Evolutionary conservation across 2,797 vertebrate genomes (phyloP), one percentile per base, ranked within the genome.

Genomic region (Oreochromis grahami): DNA sequence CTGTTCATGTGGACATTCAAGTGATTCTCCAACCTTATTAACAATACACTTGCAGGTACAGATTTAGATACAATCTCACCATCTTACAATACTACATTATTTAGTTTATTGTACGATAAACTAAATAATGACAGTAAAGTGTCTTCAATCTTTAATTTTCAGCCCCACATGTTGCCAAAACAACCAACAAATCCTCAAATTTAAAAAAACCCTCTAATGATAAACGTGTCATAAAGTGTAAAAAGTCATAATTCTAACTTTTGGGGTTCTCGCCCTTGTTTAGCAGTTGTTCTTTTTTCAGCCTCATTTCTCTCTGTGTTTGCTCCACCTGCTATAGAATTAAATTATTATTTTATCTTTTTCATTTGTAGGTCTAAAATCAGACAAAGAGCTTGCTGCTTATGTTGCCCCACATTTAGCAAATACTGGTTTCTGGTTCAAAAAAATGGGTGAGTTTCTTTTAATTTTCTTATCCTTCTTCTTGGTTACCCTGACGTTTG

Each of bases 391-490:
- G 84, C 93, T 97, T 26, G 95, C 95, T 92, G 94, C 91, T 34
- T 92, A 93, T 83, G 94, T 93, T 80, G 97, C 97, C 88, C 96
- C 94, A 17, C 95, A 97, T 93, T 92, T 96, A 83, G 26, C 93
- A 65, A 97, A 96, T 84, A 97, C 94, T 96, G 94, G 94, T 0
- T 98, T 96, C 92, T 97, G 97, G 97, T 98, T 99, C 96, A 98
- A 97, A 93, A 96, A 96, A 94, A 97, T 97, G 94, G 97, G 98
- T 99, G 94, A 88, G 87, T 76, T 88, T 81, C 13, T 85, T 45
- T 17, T 41, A 17, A 45, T 70, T 45, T 26, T 45, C 14, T 70
- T 70, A 11, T 45, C 41, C 1, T 60, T 5, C 8, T 74, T 34
- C 14, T 19, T 68, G 36, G 36, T 68, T 0, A 4, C 34, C 19